Percentiles rank a stretch among this genome's conserved stretches.
phyloP scores from a whole-genome alignment of 2,113 vertebrate species.

The Mungos mungo region DNA sequence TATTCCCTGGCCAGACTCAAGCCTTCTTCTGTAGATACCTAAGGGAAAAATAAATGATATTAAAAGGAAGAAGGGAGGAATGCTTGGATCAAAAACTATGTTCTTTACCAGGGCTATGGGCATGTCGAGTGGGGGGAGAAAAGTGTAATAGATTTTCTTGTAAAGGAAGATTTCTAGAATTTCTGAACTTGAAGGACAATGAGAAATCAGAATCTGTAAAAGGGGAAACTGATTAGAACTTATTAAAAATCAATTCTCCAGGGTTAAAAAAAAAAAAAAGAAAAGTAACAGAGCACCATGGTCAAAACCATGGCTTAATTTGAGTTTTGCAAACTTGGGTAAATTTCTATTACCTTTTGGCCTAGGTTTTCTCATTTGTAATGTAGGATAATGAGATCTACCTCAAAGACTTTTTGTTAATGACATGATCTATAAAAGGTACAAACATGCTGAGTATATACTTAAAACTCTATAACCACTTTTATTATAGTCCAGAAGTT shows the following conservation, averaged over 20 bases:
- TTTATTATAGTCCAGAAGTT: neutral
- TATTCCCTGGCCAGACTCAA: constrained; percentile 88
- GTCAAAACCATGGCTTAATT: neutral
- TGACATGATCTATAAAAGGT: neutral
- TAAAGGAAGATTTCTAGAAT: neutral
- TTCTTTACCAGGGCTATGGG: neutral
- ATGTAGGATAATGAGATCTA: neutral
- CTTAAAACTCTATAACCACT: neutral
- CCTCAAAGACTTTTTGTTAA: neutral
- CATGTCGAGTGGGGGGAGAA: neutral
- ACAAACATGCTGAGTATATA: neutral
- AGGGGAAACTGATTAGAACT: neutral
- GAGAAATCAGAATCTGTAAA: neutral
- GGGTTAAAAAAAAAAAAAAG: neutral
- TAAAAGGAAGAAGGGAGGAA: neutral
- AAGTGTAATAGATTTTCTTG: neutral
- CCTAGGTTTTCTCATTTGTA: neutral
- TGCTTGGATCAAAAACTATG: neutral
- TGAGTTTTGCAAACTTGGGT: neutral
- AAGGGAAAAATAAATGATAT: neutral
- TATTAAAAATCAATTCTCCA: neutral
- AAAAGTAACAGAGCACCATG: neutral
- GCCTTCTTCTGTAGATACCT: constrained; percentile 91
- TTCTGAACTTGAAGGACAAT: neutral
- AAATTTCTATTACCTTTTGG: neutral